A percentile compares a stretch with the other conserved stretches of the same genome.
phyloP scores from a whole-genome alignment of 2,888 invertebrate genomes.

The Hoplodrina ambigua region DNA sequence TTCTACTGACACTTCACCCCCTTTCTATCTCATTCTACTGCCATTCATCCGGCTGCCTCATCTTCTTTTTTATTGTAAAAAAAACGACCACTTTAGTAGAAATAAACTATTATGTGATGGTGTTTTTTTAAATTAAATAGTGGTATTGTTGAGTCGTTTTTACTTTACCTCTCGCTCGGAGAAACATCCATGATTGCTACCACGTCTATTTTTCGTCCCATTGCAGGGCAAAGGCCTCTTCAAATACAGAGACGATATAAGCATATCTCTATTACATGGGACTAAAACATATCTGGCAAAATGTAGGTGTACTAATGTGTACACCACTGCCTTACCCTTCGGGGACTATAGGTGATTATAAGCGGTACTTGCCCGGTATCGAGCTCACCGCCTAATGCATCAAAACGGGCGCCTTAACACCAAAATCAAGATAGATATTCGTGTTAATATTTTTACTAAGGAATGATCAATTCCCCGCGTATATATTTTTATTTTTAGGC shows the following conservation, averaged over 20 bases:
- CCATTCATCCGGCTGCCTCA: neutral
- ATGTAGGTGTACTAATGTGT: too few species aligned
- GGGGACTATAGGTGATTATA: too few species aligned
- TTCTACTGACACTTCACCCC: conserved; percentile 5
- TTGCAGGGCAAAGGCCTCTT: neutral
- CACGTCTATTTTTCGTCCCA: too few species aligned
- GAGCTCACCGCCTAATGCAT: too few species aligned
- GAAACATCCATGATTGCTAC: neutral
- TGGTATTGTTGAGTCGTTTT: neutral
- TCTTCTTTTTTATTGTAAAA: conserved; percentile 37
- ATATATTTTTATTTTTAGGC: neutral
- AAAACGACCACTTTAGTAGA: conserved; percentile 6
- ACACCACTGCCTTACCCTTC: too few species aligned
- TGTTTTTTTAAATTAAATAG: conserved; percentile 20
- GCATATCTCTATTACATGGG: too few species aligned
- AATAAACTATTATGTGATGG: neutral
- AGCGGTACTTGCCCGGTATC: too few species aligned
- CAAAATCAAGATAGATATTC: too few species aligned
- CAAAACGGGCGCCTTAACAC: too few species aligned
- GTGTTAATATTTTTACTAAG: too few species aligned
- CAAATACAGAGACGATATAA: too few species aligned
- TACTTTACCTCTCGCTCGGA: neutral
- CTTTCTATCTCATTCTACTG: neutral
- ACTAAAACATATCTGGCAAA: too few species aligned
- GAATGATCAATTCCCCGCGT: neutral